These are phyloP conservation scores for Halisarca cf. caerulea DNA, from an alignment of 37 sponge, comb jelly and placozoan genomes.

Conservation along the genomic window DNA sequence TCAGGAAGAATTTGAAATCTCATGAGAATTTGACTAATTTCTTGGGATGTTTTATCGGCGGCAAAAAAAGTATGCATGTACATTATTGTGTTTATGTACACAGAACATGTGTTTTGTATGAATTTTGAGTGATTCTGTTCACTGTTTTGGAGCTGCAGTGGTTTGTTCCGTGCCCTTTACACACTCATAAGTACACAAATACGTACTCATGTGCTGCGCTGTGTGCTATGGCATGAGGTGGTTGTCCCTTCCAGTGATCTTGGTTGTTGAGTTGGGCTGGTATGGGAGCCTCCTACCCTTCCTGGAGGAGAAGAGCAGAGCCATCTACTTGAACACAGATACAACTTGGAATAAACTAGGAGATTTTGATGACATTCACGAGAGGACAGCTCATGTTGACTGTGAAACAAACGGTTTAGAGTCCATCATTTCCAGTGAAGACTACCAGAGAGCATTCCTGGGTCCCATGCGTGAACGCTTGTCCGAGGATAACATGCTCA, in stretches of 20 bases:
- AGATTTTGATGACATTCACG: not conserved
- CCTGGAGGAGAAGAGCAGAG: not conserved
- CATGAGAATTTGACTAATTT: not conserved
- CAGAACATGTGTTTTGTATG: no score
- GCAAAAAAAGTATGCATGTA: conserved; percentile 2
- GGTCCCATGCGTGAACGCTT: not conserved
- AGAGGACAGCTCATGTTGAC: not conserved
- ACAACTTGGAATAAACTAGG: not conserved
- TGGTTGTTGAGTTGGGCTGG: conserved; percentile 7
- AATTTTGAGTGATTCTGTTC: no score
- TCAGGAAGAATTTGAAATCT: not conserved
- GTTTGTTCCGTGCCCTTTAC: no score
- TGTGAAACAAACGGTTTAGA: not conserved
- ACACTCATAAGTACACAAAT: no score
- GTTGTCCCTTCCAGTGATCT: not conserved
- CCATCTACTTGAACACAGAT: not conserved
- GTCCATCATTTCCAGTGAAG: not conserved
- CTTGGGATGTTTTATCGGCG: not conserved
- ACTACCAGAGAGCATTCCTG: not conserved
- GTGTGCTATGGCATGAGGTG: not conserved
- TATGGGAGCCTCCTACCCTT: not conserved
- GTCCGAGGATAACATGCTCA: not conserved
- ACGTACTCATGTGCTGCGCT: not conserved
- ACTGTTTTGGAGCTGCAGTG: no score
- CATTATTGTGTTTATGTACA: no score